Evolutionary conservation across 2,113 vertebrate genomes (phyloP).

Genomic region (Dunckerocampus dactyliophorus): DNA sequence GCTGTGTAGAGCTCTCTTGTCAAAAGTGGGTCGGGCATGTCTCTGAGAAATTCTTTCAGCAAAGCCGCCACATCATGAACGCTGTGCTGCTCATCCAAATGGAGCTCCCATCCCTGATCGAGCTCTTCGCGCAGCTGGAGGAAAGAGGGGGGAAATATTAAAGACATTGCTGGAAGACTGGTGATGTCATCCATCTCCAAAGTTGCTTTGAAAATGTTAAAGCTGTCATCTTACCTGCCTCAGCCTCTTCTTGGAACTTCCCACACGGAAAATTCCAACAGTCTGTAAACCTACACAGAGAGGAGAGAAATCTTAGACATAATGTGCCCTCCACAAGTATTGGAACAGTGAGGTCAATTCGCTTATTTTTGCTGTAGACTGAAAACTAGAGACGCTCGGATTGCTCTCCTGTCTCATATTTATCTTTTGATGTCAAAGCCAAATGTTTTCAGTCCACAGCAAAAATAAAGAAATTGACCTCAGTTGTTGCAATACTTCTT

Average conservation of each 20-base stretch:
- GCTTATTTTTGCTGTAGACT: no score
- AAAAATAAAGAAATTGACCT: no score
- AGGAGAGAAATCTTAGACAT: conserved; percentile 4
- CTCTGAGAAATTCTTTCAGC: conserved; percentile 94
- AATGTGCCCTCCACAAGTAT: no score
- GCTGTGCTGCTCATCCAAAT: conserved; percentile 87
- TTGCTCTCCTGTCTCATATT: no score
- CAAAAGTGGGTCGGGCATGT: conserved; percentile 93
- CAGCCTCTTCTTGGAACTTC: conserved; percentile 97
- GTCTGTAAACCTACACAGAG: conserved; percentile 84
- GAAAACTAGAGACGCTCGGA: no score
- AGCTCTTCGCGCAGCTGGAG: conserved; percentile 89
- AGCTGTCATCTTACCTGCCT: conserved; percentile 80
- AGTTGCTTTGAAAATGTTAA: not conserved
- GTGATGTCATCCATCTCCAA: not conserved
- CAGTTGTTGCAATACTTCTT: no score
- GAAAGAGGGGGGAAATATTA: conserved; percentile 9
- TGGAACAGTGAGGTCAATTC: not conserved
- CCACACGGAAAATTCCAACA: conserved; percentile 96
- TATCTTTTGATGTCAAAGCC: no score
- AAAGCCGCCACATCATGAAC: conserved; percentile 93
- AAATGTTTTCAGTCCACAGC: no score
- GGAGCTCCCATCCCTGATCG: conserved; percentile 87
- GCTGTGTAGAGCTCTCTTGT: conserved; percentile 93
- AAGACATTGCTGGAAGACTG: not conserved